phyloP scores from a whole-genome alignment of 92 coral and sea anemone species.

The Zoanthus solanderi region DNA sequence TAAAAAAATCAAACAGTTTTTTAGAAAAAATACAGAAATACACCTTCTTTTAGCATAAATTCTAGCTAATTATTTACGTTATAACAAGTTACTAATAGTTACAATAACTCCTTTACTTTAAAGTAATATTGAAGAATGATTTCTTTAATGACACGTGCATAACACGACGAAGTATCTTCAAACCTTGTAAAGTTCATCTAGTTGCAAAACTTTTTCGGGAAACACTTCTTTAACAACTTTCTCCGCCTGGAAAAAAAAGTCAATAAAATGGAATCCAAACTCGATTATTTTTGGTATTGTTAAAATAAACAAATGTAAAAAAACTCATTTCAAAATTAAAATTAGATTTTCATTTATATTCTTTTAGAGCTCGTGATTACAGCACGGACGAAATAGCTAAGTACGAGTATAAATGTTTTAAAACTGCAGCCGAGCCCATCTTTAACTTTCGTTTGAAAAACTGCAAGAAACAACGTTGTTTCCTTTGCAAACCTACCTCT shows the following conservation, averaged over 20 bases:
- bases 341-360: too few species aligned
- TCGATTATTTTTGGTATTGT: neutral
- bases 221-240: conserved; percentile 89
- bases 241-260: conserved; percentile 74
- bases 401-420: neutral
- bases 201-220: conserved; percentile 87
- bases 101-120: neutral
- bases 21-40: neutral
- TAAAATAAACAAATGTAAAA: neutral
- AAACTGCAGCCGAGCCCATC: too few species aligned
- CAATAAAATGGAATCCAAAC: neutral
- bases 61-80: neutral
- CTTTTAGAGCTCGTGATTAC: neutral
- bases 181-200: conserved; percentile 91
- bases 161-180: neutral
- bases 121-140: neutral
- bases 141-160: conserved; percentile 26
- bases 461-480: neutral
- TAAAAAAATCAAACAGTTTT: neutral
- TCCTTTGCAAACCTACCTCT: conserved; percentile 66
- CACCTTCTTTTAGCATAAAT: neutral
- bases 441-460: too few species aligned
- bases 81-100: neutral
- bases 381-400: neutral
- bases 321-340: too few species aligned